Evolutionary conservation across 2,888 invertebrate genomes (phyloP), one percentile per base, ranked within the genome.

Genomic region (Willowsia nigromaculata): DNA sequence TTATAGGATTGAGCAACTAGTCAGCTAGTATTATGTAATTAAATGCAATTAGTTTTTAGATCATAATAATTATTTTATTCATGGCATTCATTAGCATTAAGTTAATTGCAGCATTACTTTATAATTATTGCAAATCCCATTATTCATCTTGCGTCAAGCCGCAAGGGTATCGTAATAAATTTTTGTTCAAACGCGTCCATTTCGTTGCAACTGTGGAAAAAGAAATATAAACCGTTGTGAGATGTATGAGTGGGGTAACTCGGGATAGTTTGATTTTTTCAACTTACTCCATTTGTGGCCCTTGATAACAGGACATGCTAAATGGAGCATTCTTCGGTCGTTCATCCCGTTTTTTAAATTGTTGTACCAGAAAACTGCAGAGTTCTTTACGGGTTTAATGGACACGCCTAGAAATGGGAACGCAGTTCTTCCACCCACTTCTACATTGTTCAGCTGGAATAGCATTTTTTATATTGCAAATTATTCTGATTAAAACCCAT

Each of bases 301-400:
- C 22, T 50, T 74, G 7, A 90, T 82, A 1, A 85, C 84, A 9
- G 94, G 94, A 91, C 94, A 94, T 30, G 94, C 94, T 27, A 94
- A 94, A 92, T 94, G 94, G 18, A 94, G 86, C n/a, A 94, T 94
- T 80, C 93, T 91, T 53, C 93, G 93, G 84, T 94, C 94, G 25
- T 94, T 93, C 43, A 93, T 93, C n/a, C 94, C 94, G 92, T 93
- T 94, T 89, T 92, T 93, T 82, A 93, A 91, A 22, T 94, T 91
- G 87, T 94, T 94, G 90, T 93, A 94, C 94, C 94, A 94, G 89
- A 94, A 94, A 43, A 94, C 94, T 74, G 94, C 94, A 22, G 93
- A 92, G 7, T 94, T 94, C 93, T 93, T 93, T 18, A 90, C 80
- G 0, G 93, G 93, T 71, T 92, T 92, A 0, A 93, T 92, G 7